Base-by-base conservation (phyloP, 1,140 invertebrate species). In the Acromyrmex echinatior region DNA sequence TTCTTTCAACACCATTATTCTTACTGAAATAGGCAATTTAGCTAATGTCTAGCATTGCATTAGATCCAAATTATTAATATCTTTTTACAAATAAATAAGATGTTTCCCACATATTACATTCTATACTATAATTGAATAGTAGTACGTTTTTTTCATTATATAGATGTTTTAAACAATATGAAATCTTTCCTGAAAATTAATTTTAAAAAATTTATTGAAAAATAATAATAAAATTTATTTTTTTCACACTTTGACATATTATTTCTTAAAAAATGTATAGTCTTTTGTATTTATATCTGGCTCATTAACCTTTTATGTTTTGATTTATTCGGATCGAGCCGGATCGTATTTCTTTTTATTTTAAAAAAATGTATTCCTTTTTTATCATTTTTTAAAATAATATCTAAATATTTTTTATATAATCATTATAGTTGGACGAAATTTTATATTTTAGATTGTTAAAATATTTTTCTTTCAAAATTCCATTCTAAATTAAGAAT, bases 1-100 rank as follows among this genome's bases (percentile, higher is more conserved):
- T 66, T 66, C 49, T 9, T 68, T 53, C 49, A 31, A 63, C 35
- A n/a, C 10, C 18, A 53, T 53, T 49, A 18, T 79, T 31, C 6
- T 51, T 31, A 70, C 53, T 21, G n/a, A 70, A 68, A 39, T 53
- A n/a, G 16, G 3, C 7, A 49, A 49, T 68, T 79, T 51, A 68
- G n/a, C 14, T 39, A 70, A 80, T 80, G 0, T 56, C 12, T 53
- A 35, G 0, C 4, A 21, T 25, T 53, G 28, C n/a, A 14, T 79
- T 51, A 21, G 39, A 65, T 21, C 6, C 9, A 45, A n/a, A 18
- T 65, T 78, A 49, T 78, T 21, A 2, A 2, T 21, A 10, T 5
- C 12, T 49, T 31, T 65, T 79, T 31, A 3, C 60, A 49, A 79
- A 21, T 45, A 76, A 51, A 31, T 35, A 21, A 4, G 12, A 3